A percentile compares a stretch with the other conserved stretches of the same genome.
These are phyloP conservation scores for Apolygus lucorum DNA, from an alignment of 1,140 invertebrate genomes.

Conservation along the genomic window DNA sequence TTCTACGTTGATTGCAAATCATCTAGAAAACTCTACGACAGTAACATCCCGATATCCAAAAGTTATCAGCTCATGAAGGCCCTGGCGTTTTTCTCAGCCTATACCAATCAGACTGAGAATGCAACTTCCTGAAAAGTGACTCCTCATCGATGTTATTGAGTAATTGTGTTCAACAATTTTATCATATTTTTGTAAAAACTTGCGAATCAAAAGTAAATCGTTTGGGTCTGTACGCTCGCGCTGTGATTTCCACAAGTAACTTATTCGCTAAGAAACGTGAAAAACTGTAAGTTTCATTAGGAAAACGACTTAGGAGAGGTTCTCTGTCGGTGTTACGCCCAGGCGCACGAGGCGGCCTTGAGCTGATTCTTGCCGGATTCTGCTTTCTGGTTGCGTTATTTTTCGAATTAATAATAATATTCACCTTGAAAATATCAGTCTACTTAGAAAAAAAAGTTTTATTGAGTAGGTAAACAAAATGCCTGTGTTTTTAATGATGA, in stretches of 20 bases:
- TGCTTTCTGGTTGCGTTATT: neutral
- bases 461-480: neutral
- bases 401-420: neutral
- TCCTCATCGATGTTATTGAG: no score
- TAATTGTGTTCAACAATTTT: no score
- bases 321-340: neutral
- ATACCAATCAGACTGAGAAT: constrained; percentile 49
- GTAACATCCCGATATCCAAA: constrained; percentile 80
- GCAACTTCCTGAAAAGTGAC: constrained; percentile 17
- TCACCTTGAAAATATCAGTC: neutral
- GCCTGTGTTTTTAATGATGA: neutral
- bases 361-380: constrained; percentile 15
- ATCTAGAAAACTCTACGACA: constrained; percentile 68
- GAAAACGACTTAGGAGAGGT: neutral
- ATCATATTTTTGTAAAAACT: no score
- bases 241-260: constrained; percentile 3
- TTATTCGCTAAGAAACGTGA: neutral
- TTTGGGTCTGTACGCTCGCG: neutral
- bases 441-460: neutral
- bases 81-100: constrained; percentile 73
- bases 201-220: neutral
- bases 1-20: constrained; percentile 81
- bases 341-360: constrained; percentile 1
- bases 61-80: constrained; percentile 86
- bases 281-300: neutral